Evolutionary conservation across 1,140 invertebrate genomes (phyloP).

Genomic region (Mycetomoellerius zeteki): DNA sequence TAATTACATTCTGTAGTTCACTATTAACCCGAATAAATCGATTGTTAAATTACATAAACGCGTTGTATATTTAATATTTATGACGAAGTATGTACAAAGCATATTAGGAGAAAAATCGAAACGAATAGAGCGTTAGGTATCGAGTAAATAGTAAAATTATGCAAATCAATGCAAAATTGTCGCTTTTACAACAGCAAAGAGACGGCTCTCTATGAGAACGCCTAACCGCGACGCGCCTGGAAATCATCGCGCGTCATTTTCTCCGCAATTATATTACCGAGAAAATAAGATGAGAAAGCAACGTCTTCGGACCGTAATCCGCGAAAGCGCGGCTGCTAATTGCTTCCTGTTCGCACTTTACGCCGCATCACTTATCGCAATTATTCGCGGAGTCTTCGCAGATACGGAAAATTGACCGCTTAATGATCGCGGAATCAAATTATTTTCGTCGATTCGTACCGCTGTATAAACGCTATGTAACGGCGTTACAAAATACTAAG

Average conservation of each 20-base stretch:
- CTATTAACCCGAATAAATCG: neutral
- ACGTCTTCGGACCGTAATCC: conserved; percentile 68
- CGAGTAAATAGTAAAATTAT: conserved; percentile 66
- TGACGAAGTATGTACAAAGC: neutral
- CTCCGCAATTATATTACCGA: conserved; percentile 77
- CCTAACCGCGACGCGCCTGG: conserved; percentile 60
- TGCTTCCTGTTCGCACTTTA: conserved; percentile 74
- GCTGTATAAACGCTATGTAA: conserved; percentile 4
- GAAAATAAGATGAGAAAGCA: conserved; percentile 77
- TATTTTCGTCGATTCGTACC: conserved; percentile 6
- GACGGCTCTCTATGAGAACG: conserved; percentile 54
- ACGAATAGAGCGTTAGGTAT: neutral
- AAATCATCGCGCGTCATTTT: conserved; percentile 75
- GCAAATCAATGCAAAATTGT: conserved; percentile 61
- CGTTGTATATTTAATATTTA: neutral
- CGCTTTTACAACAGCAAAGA: conserved; percentile 22
- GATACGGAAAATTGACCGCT: conserved; percentile 47
- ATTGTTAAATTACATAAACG: neutral
- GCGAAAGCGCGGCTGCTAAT: conserved; percentile 75
- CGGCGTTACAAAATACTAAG: conserved; percentile 13
- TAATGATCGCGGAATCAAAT: conserved; percentile 51
- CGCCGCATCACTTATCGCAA: conserved; percentile 56
- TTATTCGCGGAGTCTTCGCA: conserved; percentile 46
- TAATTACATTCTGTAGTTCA: neutral
- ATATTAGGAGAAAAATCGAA: neutral